Percentiles rank a stretch among this genome's conserved stretches.
These are phyloP conservation scores for Saccostrea glomerata DNA, from an alignment of 1,140 invertebrate genomes.

Conservation along the genomic window DNA sequence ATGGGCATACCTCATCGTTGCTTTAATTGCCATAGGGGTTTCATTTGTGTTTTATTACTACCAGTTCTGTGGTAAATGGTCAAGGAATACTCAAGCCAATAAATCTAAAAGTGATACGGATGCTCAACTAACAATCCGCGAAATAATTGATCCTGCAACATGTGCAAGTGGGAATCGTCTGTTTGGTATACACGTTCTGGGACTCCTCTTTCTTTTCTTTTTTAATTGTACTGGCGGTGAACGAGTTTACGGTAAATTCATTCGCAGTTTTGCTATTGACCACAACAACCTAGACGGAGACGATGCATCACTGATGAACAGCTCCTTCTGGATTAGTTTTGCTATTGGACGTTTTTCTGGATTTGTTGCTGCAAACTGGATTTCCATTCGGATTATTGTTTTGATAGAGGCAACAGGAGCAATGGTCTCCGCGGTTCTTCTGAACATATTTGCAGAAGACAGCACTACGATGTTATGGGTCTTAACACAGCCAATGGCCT, in stretches of 20 bases:
- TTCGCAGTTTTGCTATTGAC: constrained; percentile 65
- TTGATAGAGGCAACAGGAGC: constrained; percentile 58
- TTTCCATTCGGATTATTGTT: constrained; percentile 63
- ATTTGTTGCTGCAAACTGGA: constrained; percentile 60
- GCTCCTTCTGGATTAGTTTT: constrained; percentile 68
- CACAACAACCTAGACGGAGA: constrained; percentile 57
- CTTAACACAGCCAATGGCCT: constrained; percentile 51
- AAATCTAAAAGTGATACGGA: neutral
- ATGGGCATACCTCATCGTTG: constrained; percentile 60
- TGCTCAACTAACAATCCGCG: neutral
- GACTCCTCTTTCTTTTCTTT: constrained; percentile 63
- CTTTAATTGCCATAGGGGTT: constrained; percentile 48
- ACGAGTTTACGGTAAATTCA: constrained; percentile 64
- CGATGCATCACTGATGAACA: constrained; percentile 63
- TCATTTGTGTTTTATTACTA: constrained; percentile 61
- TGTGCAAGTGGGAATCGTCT: constrained; percentile 60
- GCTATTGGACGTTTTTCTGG: constrained; percentile 61
- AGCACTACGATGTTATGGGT: constrained; percentile 58
- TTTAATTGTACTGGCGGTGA: constrained; percentile 65
- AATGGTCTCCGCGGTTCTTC: constrained; percentile 52
- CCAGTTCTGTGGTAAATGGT: constrained; percentile 44
- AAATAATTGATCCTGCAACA: constrained; percentile 61
- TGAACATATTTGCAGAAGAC: constrained; percentile 60
- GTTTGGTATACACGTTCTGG: constrained; percentile 61
- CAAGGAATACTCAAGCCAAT: neutral